Base-by-base conservation (phyloP, 1,140 invertebrate genomes). In the Phocides pigmalion region DNA sequence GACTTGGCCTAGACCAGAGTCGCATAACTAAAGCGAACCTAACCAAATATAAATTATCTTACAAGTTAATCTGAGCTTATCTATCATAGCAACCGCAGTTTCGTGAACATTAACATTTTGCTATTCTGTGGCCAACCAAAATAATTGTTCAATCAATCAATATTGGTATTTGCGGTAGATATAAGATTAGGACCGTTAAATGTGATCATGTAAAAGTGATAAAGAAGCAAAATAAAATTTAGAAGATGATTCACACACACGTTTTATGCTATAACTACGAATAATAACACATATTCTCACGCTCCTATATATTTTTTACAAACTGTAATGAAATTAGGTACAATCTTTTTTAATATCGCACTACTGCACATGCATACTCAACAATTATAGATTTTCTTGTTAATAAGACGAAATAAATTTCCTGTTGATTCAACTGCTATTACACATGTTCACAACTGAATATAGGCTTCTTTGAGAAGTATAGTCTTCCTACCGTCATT, bases 21-120 rank as follows among this genome's bases (percentile, higher is more conserved):
- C 20, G 20, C 39, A 56, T 44, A 42, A 42, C 53, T 17, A 28
- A 56, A 44, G 6, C 39, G 39, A 28, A 56, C 53, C 22, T 56
- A 56, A 56, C 37, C 37, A 56, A 56, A 44, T 56, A 56, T 44
- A 56, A 56, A 56, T 56, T 56, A 56, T 56, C 53, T 28, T 56
- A 56, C 53, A 28, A 56, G 14, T 56, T 56, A 56, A 56, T 56
- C 53, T 56, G 53, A 56, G 53, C 39, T 25, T 56, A 56, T 44
- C 53, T 44, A 28, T 42, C 53, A 25, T 19, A 54, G 16, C 28
- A 56, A 56, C 37, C 37, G 22, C 37, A 44, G 16, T 22, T 56
- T 56, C 22, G 39, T 56, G 20, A 42, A 39, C 50, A 14, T 56
- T 15, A 22, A 25, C 41, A 42, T 42, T 41, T 28, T 14, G 14